Evolutionary conservation across 1,140 invertebrate genomes (phyloP), one percentile per base, ranked within the genome.

Genomic region (Drosophila triauraria): DNA sequence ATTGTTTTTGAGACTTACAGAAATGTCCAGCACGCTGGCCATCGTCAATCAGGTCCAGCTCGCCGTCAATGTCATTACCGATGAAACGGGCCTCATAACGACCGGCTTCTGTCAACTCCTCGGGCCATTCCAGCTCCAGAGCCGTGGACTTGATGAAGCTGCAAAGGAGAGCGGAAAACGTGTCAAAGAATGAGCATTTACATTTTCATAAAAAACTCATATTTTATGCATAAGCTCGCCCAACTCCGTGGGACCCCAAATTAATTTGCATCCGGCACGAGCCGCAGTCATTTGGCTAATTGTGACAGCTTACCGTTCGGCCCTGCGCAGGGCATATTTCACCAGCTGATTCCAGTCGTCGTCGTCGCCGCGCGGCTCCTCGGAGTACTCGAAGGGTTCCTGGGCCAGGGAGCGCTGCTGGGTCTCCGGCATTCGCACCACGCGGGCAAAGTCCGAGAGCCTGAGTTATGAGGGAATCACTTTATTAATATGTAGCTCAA

Each of bases 281-380:
- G 50, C 61, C 32, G 44, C 44, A 70, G 61, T 64, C 62, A 83
- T 86, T 86, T 86, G 62, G 63, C 48, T 87, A 87, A 90, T 83
- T 86, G 82, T 70, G 65, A 54, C 40, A 62, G 78, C 90, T 93
- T 93, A 95, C 94, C 94, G 94, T 93, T 95, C 96, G 93, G 95
- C 94, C 78, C 96, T 95, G 62, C 96, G 94, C 78, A 95, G 93
- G 8, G 95, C 95, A 82, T 96, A 97, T 92, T 97, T 96, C 20
- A 96, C 94, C 20, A 97, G 93, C 42, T 95, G 95, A 82, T 97
- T 96, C 96, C 96, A 97, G 91, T 97, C 96, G 1, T 95, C 94
- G 67, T 97, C 96, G n/a, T 95, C 94, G 5, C 94, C 94, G 83
- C 96, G 94, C 2, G 95, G 93, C 62, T 95, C 93, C 23, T 94